These are phyloP conservation scores for Ditula angustiorana DNA, from an alignment of 2,888 invertebrate genomes.

Conservation along the genomic window DNA sequence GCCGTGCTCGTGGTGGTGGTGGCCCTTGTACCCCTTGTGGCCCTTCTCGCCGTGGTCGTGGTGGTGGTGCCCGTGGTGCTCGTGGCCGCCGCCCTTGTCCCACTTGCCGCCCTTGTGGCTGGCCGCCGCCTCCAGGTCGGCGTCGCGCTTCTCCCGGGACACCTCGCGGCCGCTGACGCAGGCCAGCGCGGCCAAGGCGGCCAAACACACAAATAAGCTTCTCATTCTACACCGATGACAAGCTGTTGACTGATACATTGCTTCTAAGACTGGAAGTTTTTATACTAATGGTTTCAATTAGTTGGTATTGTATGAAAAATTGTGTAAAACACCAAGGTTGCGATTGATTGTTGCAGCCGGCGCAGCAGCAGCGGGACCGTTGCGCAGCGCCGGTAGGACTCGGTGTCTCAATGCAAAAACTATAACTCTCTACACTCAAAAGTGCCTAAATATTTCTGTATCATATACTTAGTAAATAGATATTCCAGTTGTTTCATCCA, in stretches of 20 bases:
- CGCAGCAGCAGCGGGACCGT: slow-evolving; percentile 58
- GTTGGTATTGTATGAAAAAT: slow-evolving; percentile 73
- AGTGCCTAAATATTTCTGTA: background rate
- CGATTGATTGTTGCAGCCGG: slow-evolving; percentile 59
- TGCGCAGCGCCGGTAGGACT: slow-evolving; percentile 64
- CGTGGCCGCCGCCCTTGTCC: slow-evolving; percentile 87
- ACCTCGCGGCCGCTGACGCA: slow-evolving; percentile 83
- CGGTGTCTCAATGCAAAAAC: slow-evolving; percentile 62
- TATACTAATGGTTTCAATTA: slow-evolving; percentile 72
- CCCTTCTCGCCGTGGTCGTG: slow-evolving; percentile 89
- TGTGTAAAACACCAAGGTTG: slow-evolving; percentile 82
- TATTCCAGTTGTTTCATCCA: no score
- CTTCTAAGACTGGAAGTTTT: slow-evolving; percentile 64
- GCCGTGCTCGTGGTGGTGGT: slow-evolving; percentile 87
- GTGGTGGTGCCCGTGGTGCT: slow-evolving; percentile 87
- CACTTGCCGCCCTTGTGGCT: slow-evolving; percentile 75
- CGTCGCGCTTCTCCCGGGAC: slow-evolving; percentile 74
- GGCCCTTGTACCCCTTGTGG: slow-evolving; percentile 90
- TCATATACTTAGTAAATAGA: no score
- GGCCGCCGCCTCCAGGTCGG: slow-evolving; percentile 85
- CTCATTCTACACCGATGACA: slow-evolving; percentile 71
- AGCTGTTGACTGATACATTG: slow-evolving; percentile 70
- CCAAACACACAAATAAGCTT: slow-evolving; percentile 68
- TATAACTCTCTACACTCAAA: slow-evolving; percentile 4
- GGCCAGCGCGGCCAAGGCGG: slow-evolving; percentile 81